Evolutionary conservation across 2,888 invertebrate genomes (phyloP), one percentile per base, ranked within the genome.

Genomic region (Nematopogon swammerdamellus): DNA sequence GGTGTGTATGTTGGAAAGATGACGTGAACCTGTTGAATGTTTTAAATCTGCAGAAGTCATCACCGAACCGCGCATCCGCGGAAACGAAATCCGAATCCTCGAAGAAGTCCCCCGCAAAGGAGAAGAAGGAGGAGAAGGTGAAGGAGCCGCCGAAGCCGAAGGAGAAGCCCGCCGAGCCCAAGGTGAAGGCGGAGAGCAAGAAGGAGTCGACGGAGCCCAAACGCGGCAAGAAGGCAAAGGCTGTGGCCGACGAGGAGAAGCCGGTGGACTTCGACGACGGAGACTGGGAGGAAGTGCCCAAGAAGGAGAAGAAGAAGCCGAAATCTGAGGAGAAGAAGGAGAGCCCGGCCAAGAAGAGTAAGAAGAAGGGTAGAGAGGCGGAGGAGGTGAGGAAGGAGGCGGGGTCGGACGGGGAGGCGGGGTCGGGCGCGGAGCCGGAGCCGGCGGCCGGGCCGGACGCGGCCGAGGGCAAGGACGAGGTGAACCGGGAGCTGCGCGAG

Each of bases 241-340:
- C 60, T 51, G 76, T 77, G 57, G 65, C 66, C 52, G 75, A 80
- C 48, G 70, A 80, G 53, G 86, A 87, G 58, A 89, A 89, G 63
- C 88, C 88, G 10, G 81, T 83, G 44, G 88, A 88, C 59, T 88
- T 83, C 68, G 88, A 89, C 67, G 88, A 89, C 58, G 89, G 86
- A 45, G 82, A 85, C 47, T 91, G 91, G 91, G 86, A 89, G 72
- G 83, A 82, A 57, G 86, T 89, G 56, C 73, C 87, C 53, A 82
- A 86, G 60, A 80, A 87, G 67, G 89, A 89, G 53, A 89, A 89
- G 65, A 90, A 89, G 63, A 85, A 83, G 58, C 81, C 82, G 51
- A 88, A 87, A 68, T 82, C 82, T 51, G 83, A 84, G 48, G 83
- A 85, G 48, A 76, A 72, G 46, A 76, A 81, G 55, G 81, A 81